Evolutionary conservation across 2,113 vertebrate genomes (phyloP).

Genomic region (Ciconia stormi): DNA sequence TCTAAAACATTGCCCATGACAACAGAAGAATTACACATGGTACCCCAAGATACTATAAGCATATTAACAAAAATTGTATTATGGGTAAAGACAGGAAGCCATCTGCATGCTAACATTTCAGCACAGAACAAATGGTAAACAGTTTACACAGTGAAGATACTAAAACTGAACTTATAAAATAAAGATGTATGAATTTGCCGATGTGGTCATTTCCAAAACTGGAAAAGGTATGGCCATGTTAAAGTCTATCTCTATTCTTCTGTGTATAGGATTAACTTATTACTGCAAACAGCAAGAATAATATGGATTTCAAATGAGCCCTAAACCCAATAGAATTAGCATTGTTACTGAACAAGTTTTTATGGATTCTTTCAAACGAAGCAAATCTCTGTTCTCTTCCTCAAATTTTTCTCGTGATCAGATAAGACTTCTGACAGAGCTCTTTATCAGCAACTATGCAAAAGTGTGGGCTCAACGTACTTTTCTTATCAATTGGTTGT

Average conservation of each 20-base stretch:
- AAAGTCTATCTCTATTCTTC: neutral
- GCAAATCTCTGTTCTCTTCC: neutral
- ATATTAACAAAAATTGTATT: neutral
- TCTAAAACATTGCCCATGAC: neutral
- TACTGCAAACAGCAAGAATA: neutral
- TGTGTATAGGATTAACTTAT: neutral
- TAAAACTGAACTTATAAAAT: neutral
- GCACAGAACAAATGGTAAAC: neutral
- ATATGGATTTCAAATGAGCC: neutral
- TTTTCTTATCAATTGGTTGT: neutral
- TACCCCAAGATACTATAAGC: neutral
- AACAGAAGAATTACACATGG: neutral
- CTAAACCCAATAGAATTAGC: neutral
- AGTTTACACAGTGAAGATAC: neutral
- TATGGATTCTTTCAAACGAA: neutral
- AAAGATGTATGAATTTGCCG: neutral
- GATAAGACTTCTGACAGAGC: neutral
- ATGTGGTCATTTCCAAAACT: neutral
- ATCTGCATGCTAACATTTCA: neutral
- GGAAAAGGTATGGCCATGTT: neutral
- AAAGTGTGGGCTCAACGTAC: neutral
- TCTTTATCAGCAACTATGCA: neutral
- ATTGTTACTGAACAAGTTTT: neutral
- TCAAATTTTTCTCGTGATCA: neutral
- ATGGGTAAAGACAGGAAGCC: neutral